These are phyloP conservation scores for Acrocephalus scirpaceus DNA, from an alignment of 2,797 vertebrate species.

Conservation along the genomic window DNA sequence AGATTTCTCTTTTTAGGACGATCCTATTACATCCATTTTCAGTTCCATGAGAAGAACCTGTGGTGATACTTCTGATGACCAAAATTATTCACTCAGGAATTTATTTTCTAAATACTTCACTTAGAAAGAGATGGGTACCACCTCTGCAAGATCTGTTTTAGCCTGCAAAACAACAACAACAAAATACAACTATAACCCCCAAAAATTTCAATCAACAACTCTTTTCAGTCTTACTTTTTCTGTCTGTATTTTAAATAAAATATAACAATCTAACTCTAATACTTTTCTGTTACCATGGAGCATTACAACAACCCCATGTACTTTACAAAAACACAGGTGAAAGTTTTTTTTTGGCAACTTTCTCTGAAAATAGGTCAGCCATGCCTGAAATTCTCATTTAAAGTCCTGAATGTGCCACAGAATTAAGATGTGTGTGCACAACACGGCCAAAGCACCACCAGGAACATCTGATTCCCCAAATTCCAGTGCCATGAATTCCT, in stretches of 20 bases:
- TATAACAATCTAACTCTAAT: not conserved
- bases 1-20: not conserved
- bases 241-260: not conserved
- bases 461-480: not conserved
- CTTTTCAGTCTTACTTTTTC: not conserved
- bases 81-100: not conserved
- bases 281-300: not conserved
- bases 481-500: not conserved
- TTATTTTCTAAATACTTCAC: not conserved
- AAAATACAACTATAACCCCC: not conserved
- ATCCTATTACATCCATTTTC: not conserved
- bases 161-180: not conserved
- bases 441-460: not conserved
- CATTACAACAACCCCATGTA: not conserved
- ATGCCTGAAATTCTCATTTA: not conserved
- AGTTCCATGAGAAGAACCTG: not conserved
- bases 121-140: not conserved
- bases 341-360: not conserved
- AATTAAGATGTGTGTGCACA: not conserved
- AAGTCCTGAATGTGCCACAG: not conserved
- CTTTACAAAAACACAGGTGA: not conserved
- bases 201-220: not conserved
- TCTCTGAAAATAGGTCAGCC: not conserved
- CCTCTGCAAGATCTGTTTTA: not conserved
- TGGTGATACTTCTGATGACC: too few relatives aligned